Evolutionary conservation across 1,140 invertebrate species (phyloP).

Genomic region (Odontomachus brunneus): DNA sequence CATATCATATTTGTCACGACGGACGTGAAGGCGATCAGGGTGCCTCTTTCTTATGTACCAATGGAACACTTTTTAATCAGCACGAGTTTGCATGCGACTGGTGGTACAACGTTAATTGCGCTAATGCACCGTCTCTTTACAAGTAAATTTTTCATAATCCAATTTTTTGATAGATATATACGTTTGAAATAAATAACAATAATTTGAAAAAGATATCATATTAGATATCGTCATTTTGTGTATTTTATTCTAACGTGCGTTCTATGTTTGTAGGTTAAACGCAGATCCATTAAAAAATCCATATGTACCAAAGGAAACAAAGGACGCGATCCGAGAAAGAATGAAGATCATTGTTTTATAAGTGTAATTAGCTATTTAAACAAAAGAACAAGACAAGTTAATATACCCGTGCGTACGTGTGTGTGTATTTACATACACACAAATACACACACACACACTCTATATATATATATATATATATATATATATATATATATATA

Average conservation of each 20-base stretch:
- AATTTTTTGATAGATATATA: not conserved
- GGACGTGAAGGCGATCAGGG: constrained; percentile 93
- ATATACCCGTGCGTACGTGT: too few relatives aligned
- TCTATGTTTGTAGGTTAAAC: constrained; percentile 88
- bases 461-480: too few relatives aligned
- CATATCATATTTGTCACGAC: constrained; percentile 94
- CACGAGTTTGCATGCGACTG: constrained; percentile 95
- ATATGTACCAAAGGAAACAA: constrained; percentile 90
- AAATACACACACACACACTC: too few relatives aligned
- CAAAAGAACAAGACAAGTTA: too few relatives aligned
- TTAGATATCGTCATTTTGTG: too few relatives aligned
- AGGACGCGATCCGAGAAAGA: constrained; percentile 81
- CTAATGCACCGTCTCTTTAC: constrained; percentile 88
- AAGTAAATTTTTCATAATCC: constrained; percentile 84
- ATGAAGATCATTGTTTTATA: constrained; percentile 76
- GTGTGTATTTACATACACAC: too few relatives aligned
- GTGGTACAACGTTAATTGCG: constrained; percentile 96
- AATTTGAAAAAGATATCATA: not conserved
- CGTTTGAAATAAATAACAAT: not conserved
- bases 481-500: too few relatives aligned
- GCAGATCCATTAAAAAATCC: constrained; percentile 92
- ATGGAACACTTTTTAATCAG: constrained; percentile 95
- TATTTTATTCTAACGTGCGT: constrained; percentile 9
- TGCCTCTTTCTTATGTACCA: constrained; percentile 93
- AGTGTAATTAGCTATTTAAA: not conserved